Evolutionary conservation across 2,113 vertebrate species (phyloP).

Genomic region (Antechinus flavipes): DNA sequence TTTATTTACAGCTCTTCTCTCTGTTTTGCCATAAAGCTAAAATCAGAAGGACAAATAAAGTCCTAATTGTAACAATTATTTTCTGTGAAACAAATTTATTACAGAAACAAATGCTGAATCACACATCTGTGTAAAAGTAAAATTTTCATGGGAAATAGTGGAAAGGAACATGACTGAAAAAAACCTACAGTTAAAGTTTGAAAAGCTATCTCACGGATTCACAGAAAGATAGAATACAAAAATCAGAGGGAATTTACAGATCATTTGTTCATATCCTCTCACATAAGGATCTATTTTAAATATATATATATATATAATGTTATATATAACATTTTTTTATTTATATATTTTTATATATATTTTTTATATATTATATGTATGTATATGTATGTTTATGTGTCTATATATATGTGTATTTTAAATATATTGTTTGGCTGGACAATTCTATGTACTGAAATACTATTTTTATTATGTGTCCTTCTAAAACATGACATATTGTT

Average conservation of each 20-base stretch:
- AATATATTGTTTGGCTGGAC: background rate
- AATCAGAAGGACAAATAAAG: background rate
- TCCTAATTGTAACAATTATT: background rate
- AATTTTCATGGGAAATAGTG: background rate
- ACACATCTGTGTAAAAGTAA: constrained; percentile 11
- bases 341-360: no score
- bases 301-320: no score
- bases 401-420: no score
- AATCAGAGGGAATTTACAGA: background rate
- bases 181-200: background rate
- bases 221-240: background rate
- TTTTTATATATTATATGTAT: no score
- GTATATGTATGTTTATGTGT: no score
- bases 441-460: constrained; percentile 9
- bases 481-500: background rate
- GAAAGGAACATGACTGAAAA: background rate
- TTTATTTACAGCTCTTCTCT: background rate
- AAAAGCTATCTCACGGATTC: background rate
- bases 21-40: background rate
- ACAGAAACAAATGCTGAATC: background rate
- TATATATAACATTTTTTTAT: no score
- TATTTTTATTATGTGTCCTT: constrained; percentile 18
- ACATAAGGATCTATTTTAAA: background rate
- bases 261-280: background rate
- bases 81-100: background rate